phyloP scores from a whole-genome alignment of 1,140 invertebrate species.

The Halesus radiatus region DNA sequence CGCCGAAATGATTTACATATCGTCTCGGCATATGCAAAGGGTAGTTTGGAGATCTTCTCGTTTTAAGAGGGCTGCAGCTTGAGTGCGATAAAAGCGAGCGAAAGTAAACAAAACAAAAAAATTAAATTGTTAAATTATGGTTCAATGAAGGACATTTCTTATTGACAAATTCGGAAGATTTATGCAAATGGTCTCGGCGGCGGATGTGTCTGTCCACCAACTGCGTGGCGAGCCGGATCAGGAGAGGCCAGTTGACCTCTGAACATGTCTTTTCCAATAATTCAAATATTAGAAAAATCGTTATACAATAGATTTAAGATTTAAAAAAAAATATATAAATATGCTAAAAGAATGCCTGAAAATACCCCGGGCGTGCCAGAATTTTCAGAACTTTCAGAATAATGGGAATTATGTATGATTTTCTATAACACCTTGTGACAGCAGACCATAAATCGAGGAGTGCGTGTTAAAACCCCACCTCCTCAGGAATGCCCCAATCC shows the following conservation, averaged over 20 bases:
- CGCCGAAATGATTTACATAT: conserved; percentile 56
- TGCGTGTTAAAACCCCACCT: conserved; percentile 51
- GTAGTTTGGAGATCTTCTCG: conserved; percentile 26
- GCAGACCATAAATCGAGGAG: conserved; percentile 54
- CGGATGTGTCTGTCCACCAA: too few relatives aligned
- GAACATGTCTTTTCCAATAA: too few relatives aligned
- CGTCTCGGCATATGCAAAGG: conserved; percentile 51
- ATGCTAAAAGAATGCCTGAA: too few relatives aligned
- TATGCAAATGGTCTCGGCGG: too few relatives aligned
- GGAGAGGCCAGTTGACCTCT: too few relatives aligned
- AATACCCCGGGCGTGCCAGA: not conserved
- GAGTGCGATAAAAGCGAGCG: conserved; percentile 19
- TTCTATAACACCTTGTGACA: conserved; percentile 57
- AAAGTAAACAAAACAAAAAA: conserved; percentile 17
- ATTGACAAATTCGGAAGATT: too few relatives aligned
- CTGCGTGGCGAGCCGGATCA: too few relatives aligned
- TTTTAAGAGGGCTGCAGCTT: conserved; percentile 34
- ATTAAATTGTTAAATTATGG: not conserved
- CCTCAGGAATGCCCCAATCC: conserved; percentile 34
- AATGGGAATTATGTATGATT: conserved; percentile 58
- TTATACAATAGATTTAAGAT: too few relatives aligned
- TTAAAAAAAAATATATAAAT: too few relatives aligned
- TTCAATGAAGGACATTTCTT: too few relatives aligned
- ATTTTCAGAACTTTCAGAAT: conserved; percentile 14
- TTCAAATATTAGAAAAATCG: too few relatives aligned